Evolutionary conservation across 2,888 invertebrate genomes (phyloP).

Genomic region (Dolichomitus sp.): DNA sequence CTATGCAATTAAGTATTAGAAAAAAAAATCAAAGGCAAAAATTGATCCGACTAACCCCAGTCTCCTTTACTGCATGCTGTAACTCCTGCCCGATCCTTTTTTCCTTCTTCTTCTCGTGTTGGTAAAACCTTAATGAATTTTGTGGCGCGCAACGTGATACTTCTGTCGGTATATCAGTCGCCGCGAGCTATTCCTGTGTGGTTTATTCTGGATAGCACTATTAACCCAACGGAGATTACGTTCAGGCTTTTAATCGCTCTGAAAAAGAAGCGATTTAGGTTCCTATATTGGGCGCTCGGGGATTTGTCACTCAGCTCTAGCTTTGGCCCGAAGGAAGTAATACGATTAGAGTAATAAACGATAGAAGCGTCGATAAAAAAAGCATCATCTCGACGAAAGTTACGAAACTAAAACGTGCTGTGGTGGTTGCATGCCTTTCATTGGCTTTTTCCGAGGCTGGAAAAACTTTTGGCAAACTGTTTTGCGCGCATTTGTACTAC

Average conservation of each 20-base stretch:
- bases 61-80: background rate
- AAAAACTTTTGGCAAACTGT: conserved; percentile 28
- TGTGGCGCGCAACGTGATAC: conserved; percentile 25
- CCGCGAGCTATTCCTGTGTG: conserved; percentile 7
- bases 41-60: no score
- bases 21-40: no score
- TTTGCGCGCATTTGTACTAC: background rate
- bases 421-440: background rate
- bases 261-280: background rate
- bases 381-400: conserved; percentile 18
- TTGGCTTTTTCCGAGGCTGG: background rate
- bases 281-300: background rate
- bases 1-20: no score
- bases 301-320: background rate
- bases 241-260: conserved; percentile 38
- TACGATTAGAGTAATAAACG: conserved; percentile 32
- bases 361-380: conserved; percentile 11
- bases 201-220: conserved; percentile 14
- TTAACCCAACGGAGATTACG: conserved; percentile 18
- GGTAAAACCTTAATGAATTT: conserved; percentile 50
- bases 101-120: conserved; percentile 34
- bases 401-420: conserved; percentile 7
- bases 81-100: conserved; percentile 18
- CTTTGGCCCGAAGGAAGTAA: background rate
- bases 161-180: background rate